Evolutionary conservation across 2,113 vertebrate species (phyloP), one percentile per base, ranked within the genome.

Genomic region (Ivindomyrus marchei): DNA sequence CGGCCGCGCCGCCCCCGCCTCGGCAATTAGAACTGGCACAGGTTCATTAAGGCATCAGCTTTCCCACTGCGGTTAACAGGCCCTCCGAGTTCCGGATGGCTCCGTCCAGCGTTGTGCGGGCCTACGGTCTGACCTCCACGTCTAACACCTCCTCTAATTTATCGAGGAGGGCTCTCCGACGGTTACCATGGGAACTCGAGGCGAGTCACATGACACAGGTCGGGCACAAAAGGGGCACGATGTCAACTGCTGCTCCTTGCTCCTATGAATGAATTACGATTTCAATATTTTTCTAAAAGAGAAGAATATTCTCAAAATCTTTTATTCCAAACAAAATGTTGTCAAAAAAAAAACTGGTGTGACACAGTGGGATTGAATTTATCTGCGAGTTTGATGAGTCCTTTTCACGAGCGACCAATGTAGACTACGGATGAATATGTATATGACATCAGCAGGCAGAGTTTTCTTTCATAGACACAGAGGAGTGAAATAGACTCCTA

Each of bases 21-120:
- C 96, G 97, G 96, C 96, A 98, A 97, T 98, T 98, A 97, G 96
- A 92, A 88, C 91, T 92, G 95, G 94, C 94, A 96, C 93, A 92
- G 94, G 97, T 97, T 96, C 95, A 95, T 97, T 97, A 97, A 97
- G 97, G 96, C 95, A 15, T 94, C 91, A 93, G 92, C 90, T 94
- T 95, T 95, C 95, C 95, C 95, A 94, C 87, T 27, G 90, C 94
- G 94, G 95, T 96, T 96, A 96, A 96, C 91, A 91, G 94, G 91
- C 93, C 94, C 93, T 95, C 91, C 91, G 94, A 92, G 92, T 92
- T 93, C 92, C 91, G 87, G 96, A 96, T 95, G 94, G 96, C 93
- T 93, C 90, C 86, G 50, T 89, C 84, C 88, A 92, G 92, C 89
- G 19, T 15, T 4, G 5, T 27, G n/a, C 3, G 42, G 8, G 83